Evolutionary conservation across 2,888 invertebrate species (phyloP).

Genomic region (Lithosia quadra): DNA sequence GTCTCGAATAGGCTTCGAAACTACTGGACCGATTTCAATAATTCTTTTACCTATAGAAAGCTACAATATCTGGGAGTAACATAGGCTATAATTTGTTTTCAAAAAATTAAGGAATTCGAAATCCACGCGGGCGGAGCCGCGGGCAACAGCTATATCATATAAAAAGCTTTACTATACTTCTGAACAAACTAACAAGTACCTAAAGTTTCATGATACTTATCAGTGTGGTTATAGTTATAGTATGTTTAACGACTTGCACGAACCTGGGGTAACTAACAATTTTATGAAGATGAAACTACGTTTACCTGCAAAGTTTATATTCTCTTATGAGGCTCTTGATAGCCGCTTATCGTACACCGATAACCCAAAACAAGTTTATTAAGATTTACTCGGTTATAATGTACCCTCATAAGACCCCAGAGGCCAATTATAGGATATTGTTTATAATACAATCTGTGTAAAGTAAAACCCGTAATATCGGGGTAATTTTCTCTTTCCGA

Average conservation of each 20-base stretch:
- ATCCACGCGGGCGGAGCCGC: no score
- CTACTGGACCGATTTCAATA: no score
- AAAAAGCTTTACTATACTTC: not conserved
- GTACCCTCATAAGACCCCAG: slow-evolving; percentile 20
- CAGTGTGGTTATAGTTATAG: slow-evolving; percentile 18
- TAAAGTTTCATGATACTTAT: slow-evolving; percentile 8
- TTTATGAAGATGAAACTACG: slow-evolving; percentile 15
- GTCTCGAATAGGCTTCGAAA: no score
- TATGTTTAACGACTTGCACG: slow-evolving; percentile 7
- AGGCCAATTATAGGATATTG: slow-evolving; percentile 19
- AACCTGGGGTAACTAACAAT: not conserved
- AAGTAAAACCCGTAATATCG: slow-evolving; percentile 34
- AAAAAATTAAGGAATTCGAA: no score
- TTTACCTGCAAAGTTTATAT: slow-evolving; percentile 17
- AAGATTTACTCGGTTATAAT: slow-evolving; percentile 3
- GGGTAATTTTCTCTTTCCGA: slow-evolving; percentile 47
- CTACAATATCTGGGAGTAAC: no score
- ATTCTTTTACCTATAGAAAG: no score
- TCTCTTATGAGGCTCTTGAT: slow-evolving; percentile 17
- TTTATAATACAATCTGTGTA: slow-evolving; percentile 35
- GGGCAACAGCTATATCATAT: no score
- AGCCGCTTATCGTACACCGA: slow-evolving; percentile 10
- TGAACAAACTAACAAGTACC: not conserved
- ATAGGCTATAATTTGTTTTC: no score
- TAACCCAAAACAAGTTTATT: slow-evolving; percentile 17